Evolutionary conservation across 2,888 invertebrate genomes (phyloP).

Genomic region (Invenusta paracnida): DNA sequence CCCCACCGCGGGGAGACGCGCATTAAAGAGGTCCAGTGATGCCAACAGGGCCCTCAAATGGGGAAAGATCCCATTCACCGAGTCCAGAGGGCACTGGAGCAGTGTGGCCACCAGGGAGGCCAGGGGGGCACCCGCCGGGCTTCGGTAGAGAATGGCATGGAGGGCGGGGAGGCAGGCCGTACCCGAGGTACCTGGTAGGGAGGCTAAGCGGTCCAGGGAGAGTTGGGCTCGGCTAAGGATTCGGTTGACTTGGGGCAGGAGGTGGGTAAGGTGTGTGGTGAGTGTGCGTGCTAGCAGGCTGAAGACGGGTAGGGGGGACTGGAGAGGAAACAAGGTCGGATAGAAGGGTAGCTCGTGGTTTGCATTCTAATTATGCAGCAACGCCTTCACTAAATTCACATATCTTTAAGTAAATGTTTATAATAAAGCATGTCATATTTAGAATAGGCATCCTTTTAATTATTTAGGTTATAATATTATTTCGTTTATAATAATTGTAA

Average conservation of each 20-base stretch:
- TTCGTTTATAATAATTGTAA: neutral
- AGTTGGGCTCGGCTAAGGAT: neutral
- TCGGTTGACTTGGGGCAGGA: neutral
- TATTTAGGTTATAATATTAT: neutral
- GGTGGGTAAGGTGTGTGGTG: neutral
- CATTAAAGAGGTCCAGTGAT: neutral
- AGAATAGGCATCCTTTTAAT: too few relatives aligned
- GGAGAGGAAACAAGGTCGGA: too few relatives aligned
- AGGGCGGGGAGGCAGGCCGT: neutral
- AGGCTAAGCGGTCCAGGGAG: neutral
- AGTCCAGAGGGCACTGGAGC: neutral
- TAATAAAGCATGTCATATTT: too few relatives aligned
- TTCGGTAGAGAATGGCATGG: neutral
- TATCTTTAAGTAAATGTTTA: too few relatives aligned
- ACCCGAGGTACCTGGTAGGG: neutral
- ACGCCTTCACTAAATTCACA: too few relatives aligned
- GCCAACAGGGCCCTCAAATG: neutral
- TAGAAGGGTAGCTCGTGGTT: too few relatives aligned
- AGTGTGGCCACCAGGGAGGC: neutral
- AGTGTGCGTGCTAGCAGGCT: neutral
- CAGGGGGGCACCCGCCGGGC: neutral
- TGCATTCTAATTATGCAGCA: too few relatives aligned
- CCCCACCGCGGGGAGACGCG: neutral
- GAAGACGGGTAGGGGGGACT: neutral
- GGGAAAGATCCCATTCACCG: neutral